These are phyloP conservation scores for Drosophila sucinea DNA, from an alignment of 1,140 invertebrate species.

Conservation along the genomic window DNA sequence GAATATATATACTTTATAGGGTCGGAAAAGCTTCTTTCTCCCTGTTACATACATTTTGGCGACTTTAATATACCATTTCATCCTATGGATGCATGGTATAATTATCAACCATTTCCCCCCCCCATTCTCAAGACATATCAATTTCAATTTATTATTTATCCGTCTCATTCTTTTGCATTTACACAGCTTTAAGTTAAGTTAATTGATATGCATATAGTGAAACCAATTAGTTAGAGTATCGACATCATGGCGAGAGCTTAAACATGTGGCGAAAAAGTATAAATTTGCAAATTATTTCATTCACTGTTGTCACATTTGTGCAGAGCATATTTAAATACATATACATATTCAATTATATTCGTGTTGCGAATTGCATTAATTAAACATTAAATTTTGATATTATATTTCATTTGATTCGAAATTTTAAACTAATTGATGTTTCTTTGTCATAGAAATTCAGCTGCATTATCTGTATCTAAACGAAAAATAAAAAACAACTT, in stretches of 20 bases:
- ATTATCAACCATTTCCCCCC: too few relatives aligned
- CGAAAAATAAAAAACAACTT: background rate
- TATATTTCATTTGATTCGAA: background rate
- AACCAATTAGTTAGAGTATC: background rate
- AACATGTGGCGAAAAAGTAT: background rate
- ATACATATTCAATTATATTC: background rate
- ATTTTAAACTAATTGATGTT: background rate
- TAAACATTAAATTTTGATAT: background rate
- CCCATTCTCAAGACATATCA: too few relatives aligned
- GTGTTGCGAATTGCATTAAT: background rate
- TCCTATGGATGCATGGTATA: too few relatives aligned
- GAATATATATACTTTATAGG: too few relatives aligned
- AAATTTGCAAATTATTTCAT: slow-evolving; percentile 2
- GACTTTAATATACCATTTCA: too few relatives aligned
- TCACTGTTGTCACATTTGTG: background rate
- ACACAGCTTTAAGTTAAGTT: background rate
- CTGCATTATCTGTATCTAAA: background rate
- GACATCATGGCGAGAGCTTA: background rate
- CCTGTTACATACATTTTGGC: too few relatives aligned
- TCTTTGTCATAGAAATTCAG: background rate
- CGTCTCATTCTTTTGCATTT: background rate
- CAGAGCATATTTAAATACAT: background rate
- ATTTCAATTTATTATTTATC: background rate
- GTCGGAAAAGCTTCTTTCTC: too few relatives aligned
- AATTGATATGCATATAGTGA: background rate